Evolutionary conservation across 2,797 vertebrate genomes (phyloP), one percentile per base, ranked within the genome.

Genomic region (Pitangus sulphuratus): DNA sequence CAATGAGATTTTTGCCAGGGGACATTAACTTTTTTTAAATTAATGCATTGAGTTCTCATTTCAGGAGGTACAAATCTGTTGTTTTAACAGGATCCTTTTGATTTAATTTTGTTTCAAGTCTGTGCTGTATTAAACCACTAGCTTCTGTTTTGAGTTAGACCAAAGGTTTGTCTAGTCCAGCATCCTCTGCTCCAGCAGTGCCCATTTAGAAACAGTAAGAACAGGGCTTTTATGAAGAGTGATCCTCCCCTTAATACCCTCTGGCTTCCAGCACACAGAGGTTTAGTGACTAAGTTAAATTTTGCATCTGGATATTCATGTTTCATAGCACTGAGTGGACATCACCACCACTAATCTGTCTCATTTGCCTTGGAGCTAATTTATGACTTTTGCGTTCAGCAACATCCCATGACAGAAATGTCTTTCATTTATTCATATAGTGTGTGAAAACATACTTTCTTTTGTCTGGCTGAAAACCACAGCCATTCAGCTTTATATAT

Each of bases 61-160:
- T 95, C 64, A 84, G 53, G 61, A 85, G 53, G 50, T 87, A 75
- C 35, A 80, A 95, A 57, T 28, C 21, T 57, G 28, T 65, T 56
- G 87, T 84, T 91, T 93, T 54, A 61, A 54, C 5, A 1, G n/a
- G 20, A 78, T 65, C 9, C 68, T 90, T 93, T 89, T 87, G 30
- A 78, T 95, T 71, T 92, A 70, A 68, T 89, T 85, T 95, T 88
- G 28, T 91, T 91, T 70, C 62, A 83, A 72, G 65, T 69, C 66
- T 69, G 11, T 40, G 53, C 70, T 80, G 22, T 78, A 40, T 80
- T 93, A 78, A 89, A 91, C 13, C 44, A 35, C 53, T 51, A 47
- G n/a, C 8, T 92, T 89, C 57, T 1, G 0, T 66, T 91, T 85
- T 30, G 60, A 45, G 44, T 62, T 76, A 87, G 51, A 90, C 48